Evolutionary conservation across 2,113 vertebrate genomes (phyloP).

Genomic region (Oreochromis spilurus): DNA sequence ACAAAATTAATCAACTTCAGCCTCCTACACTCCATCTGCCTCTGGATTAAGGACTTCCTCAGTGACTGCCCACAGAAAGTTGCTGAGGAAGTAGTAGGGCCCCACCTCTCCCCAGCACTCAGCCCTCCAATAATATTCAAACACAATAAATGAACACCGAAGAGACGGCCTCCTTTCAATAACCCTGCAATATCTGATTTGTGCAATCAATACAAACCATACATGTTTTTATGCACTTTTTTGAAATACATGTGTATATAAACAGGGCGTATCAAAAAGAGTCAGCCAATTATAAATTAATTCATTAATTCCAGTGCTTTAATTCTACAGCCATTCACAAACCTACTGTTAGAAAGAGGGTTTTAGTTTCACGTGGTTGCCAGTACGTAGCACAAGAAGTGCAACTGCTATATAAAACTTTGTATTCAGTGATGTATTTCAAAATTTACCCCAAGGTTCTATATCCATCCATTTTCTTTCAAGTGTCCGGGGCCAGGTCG

Average conservation of each 20-base stretch:
- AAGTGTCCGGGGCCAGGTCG: too few species aligned
- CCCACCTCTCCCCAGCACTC: not conserved
- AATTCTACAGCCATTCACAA: not conserved
- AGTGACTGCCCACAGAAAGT: not conserved
- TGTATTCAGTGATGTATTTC: too few species aligned
- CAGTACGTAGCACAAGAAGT: not conserved
- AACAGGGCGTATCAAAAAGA: not conserved
- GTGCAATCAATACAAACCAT: not conserved
- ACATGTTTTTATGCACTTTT: not conserved
- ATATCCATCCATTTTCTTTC: too few species aligned
- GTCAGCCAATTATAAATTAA: rapidly evolving
- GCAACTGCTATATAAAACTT: not conserved
- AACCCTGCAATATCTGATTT: not conserved
- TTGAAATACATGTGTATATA: not conserved
- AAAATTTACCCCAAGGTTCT: too few species aligned
- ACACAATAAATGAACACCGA: not conserved
- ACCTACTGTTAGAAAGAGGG: not conserved
- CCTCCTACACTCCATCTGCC: not conserved
- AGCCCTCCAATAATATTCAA: not conserved
- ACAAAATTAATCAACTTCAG: not conserved
- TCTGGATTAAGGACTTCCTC: not conserved
- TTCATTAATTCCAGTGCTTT: rapidly evolving
- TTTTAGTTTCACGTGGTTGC: not conserved
- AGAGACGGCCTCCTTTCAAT: not conserved
- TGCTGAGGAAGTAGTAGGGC: not conserved